Evolutionary conservation across 2,113 vertebrate genomes (phyloP).

Genomic region (Etia nguti): DNA sequence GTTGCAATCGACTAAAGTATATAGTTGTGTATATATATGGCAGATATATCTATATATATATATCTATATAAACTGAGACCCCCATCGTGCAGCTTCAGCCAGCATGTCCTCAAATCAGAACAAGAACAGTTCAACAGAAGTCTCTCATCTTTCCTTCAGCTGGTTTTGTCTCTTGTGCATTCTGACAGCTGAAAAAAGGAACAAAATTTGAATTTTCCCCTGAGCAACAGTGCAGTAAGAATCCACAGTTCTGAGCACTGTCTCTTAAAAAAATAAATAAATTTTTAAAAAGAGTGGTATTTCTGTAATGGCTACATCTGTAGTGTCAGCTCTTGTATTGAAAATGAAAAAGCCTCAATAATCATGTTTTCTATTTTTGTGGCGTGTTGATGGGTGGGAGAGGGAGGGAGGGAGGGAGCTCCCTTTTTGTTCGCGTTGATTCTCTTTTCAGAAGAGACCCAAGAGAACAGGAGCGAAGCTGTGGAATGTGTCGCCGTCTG

Average conservation of each 20-base stretch:
- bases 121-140: background rate
- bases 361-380: slow-evolving; percentile 29
- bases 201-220: slow-evolving; percentile 29
- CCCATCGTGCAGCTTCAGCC: background rate
- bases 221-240: background rate
- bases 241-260: background rate
- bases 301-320: slow-evolving; percentile 18
- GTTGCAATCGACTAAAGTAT: background rate
- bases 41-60: background rate
- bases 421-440: background rate
- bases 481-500: background rate
- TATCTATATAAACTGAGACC: background rate
- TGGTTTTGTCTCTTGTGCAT: slow-evolving; percentile 6
- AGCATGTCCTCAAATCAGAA: background rate
- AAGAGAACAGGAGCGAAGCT: background rate
- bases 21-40: background rate
- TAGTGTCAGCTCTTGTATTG: background rate
- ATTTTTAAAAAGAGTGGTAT: background rate
- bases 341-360: slow-evolving; percentile 38
- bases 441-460: background rate
- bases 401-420: fast-evolving
- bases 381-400: background rate
- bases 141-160: background rate
- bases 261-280: background rate
- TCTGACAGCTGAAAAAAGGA: slow-evolving; percentile 28